Evolutionary conservation across 2,113 vertebrate species (phyloP).

Genomic region (Recurvirostra avosetta): DNA sequence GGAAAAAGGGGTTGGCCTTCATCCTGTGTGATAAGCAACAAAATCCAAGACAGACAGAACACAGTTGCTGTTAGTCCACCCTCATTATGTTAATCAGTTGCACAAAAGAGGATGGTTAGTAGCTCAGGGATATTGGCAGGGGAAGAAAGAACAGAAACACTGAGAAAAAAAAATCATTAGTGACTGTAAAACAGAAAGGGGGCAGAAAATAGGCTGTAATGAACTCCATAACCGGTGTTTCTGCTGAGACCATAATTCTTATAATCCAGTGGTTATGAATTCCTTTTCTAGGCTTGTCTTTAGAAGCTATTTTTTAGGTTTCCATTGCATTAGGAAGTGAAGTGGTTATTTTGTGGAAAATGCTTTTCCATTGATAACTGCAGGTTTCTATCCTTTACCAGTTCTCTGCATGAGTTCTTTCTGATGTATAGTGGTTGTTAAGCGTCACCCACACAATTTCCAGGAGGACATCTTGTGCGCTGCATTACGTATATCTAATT

Average conservation of each 20-base stretch:
- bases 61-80: not conserved
- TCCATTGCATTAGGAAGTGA: not conserved
- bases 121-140: not conserved
- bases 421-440: not conserved
- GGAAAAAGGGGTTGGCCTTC: not conserved
- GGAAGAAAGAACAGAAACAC: not conserved
- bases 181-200: not conserved
- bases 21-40: not conserved
- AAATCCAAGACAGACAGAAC: not conserved
- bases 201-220: not conserved
- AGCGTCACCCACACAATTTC: constrained; percentile 9
- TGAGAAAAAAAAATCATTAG: not conserved
- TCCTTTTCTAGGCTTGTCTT: not conserved
- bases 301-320: not conserved
- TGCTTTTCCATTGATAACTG: not conserved
- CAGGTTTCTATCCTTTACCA: not conserved
- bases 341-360: not conserved
- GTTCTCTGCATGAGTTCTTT: not conserved
- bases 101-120: not conserved
- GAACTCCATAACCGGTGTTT: not conserved
- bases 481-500: not conserved
- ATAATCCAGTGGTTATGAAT: not conserved
- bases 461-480: not conserved
- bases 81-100: not conserved
- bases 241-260: not conserved